Base-by-base conservation (phyloP, 2,888 invertebrate genomes). In the Drosophila peninsularis region DNA sequence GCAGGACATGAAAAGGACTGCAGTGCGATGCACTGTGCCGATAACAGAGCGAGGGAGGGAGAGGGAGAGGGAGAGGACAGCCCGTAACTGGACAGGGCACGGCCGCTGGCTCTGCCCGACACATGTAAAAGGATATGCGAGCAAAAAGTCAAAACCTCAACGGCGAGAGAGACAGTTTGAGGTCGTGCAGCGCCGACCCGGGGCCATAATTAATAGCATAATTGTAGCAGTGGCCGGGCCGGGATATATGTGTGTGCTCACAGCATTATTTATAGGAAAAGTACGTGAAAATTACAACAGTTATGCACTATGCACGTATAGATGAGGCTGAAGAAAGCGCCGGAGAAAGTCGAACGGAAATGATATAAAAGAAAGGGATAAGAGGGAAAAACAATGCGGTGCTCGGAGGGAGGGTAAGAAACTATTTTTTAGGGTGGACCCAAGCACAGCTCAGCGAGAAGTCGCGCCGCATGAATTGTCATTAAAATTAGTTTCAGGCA, bases 401-500 rank as follows among this genome's bases (percentile, higher is more conserved):
- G 21, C 24, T 17, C 14, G 13, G 44, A 42, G 42, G 39, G 37
- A 44, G 34, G 36, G 52, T 36, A 50, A 36, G 36, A 13, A 32
- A 32, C 14, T 34, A 19, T 32, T 14, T 19, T 21, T 50, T 50
- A 21, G 49, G 49, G 49, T 50, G 52, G 52, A 37, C 52, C 37
- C 30, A 56, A 39, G 34, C 34, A 1, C 13, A 34, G 34, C 34
- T 13, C 34, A 34, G 13, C 13, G 57, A 58, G 45, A 58, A 63
- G 69, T 66, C 73, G 71, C 80, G 79, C 69, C 71, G 88, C 78
- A 67, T 75, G 88, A 73, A 86, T 88, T 88, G 88, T 88, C 88
- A 88, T 88, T 88, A 84, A 86, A 87, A 89, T 88, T 83, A 88
- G 88, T 88, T 84, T 63, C 87, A 74, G 65, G 68, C 53, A 65